Conservation (phyloP, 2,797 vertebrate species). For the Tokudaia tokunoshimensis region DNA sequence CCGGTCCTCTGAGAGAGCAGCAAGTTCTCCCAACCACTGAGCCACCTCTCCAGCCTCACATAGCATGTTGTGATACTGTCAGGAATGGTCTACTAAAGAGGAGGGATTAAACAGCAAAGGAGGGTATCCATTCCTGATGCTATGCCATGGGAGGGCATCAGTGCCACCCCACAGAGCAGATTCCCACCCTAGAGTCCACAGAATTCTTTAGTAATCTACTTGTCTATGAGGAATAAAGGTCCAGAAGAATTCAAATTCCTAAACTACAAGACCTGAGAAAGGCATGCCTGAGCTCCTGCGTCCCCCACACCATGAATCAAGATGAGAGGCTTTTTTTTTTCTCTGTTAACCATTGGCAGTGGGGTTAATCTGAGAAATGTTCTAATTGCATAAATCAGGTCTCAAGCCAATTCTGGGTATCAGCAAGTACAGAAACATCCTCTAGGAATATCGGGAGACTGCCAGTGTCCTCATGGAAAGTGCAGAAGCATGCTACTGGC, state of each 20-base stretch:
- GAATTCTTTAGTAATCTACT: not conserved
- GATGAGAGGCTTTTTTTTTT: not conserved
- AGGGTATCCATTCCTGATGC: not conserved
- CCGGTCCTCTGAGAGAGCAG: not conserved
- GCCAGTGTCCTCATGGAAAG: not conserved
- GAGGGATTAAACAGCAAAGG: not conserved
- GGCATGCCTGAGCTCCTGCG: too few species aligned
- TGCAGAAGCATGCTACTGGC: not conserved
- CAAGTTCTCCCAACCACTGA: not conserved
- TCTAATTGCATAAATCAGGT: not conserved
- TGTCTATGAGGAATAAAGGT: not conserved
- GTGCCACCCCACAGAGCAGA: not conserved
- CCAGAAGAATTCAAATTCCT: not conserved
- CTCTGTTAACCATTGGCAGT: not conserved
- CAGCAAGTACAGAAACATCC: not conserved
- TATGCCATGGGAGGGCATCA: not conserved
- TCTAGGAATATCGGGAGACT: not conserved
- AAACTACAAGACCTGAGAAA: constrained; percentile 22
- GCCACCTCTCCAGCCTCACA: not conserved
- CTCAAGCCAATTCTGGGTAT: not conserved
- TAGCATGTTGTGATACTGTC: not conserved
- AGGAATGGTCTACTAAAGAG: not conserved
- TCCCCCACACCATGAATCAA: not conserved
- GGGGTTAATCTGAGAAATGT: not conserved
- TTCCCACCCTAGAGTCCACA: not conserved